Conservation (phyloP, 2,113 vertebrate genomes). For the Himantopus leucocephalus region DNA sequence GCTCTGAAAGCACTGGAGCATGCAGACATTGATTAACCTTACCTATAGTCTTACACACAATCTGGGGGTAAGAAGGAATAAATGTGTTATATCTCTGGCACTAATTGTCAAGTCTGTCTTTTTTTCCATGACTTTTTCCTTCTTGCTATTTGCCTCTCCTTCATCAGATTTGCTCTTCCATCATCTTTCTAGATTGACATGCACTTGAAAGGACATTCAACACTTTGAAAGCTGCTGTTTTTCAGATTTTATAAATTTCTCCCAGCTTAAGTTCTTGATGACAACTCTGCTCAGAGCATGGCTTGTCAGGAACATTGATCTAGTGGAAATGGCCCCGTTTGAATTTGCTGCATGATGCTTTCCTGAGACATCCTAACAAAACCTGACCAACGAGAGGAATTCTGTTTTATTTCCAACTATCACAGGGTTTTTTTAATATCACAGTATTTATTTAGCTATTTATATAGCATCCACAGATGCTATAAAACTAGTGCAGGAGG, state of each 20-base stretch:
- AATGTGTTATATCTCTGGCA: background rate
- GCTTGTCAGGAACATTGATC: background rate
- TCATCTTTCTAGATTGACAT: background rate
- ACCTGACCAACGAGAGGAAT: fast-evolving
- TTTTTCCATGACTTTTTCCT: background rate
- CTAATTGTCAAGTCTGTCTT: background rate
- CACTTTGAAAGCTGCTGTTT: slow-evolving; percentile 29
- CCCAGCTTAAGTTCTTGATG: background rate
- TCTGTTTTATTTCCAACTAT: background rate
- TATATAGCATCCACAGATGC: background rate
- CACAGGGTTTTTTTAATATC: background rate
- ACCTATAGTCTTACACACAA: background rate
- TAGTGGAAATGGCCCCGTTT: background rate
- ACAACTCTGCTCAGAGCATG: background rate
- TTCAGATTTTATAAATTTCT: slow-evolving; percentile 52
- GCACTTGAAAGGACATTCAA: background rate
- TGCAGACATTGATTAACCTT: background rate
- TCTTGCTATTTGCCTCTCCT: background rate
- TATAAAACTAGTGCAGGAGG: background rate
- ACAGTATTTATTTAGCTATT: background rate
- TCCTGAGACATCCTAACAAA: background rate
- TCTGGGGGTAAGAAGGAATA: background rate
- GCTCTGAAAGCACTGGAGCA: background rate
- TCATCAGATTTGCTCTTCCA: background rate
- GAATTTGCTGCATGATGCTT: background rate